Base-by-base conservation (phyloP, 2,888 invertebrate genomes). In the Microctonus hyperodae region DNA sequence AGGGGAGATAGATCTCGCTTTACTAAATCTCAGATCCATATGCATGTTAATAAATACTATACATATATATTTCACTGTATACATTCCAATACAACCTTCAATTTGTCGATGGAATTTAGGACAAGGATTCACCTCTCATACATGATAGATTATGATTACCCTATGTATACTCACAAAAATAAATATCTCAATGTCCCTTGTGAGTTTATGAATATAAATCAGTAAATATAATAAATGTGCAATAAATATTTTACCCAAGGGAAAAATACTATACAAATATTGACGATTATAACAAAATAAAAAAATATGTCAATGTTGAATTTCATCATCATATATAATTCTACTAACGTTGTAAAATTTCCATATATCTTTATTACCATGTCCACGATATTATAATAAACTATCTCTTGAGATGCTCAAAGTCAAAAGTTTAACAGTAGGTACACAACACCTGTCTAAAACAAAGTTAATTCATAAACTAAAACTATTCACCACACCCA, bases 71-170 rank as follows among this genome's bases (percentile, higher is more conserved):
- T 20, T 13, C 13, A 37, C n/a, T 13, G n/a, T 13, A 37, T 11
- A 37, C 11, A 37, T 11, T 2, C 13, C 22, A 16, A 9, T 57
- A 35, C 35, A 35, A 35, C 31, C 58, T 58, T 58, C 23, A 23
- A 58, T 40, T 40, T 37, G 40, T 58, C 11, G 37, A 40, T 37
- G 40, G 40, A 58, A 58, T 58, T 37, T 13, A 37, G 58, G 58
- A 58, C 40, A 40, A 22, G 58, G 23, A 37, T 23, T 13, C 16
- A 16, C 7, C 44, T 44, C 16, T 16, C 16, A 44, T 44, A 44
- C 16, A 16, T n/a, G 16, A 44, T 44, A 44, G 16, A 44, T 44
- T 44, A 16, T 44, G 44, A 44, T 44, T 44, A 44, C 16, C 16
- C 20, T 7, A n/a, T n/a, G n/a, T n/a, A 7, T 16, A 44, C 16